Base-by-base conservation (phyloP, 2,888 invertebrate species). In the Caenorhabditis wallacei region DNA sequence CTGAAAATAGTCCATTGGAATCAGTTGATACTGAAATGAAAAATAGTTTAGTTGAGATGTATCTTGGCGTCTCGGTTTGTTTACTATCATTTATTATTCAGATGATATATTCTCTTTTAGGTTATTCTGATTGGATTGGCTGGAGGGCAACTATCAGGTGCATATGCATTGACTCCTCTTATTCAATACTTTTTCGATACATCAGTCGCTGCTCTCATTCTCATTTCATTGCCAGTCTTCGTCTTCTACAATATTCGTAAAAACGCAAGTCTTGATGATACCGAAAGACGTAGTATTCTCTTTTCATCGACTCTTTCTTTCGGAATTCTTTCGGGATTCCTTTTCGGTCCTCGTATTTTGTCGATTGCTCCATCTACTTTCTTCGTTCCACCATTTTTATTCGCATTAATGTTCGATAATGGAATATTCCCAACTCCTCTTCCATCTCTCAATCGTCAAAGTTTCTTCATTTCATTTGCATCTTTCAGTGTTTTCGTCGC, bases 31-130 rank as follows among this genome's bases (percentile, higher is more conserved):
- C 76, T 18, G 88, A 87, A 5, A 80, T 69, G 30, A 84, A 85
- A 40, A 87, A 89, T 53, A 83, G 51, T 18, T 72, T 89, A 24
- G 84, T 89, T 56, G 89, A 89, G 71, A 71, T 88, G 57, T 89
- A 89, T 54, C 84, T 89, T 20, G 88, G 88, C 37, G 74, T 82
- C 37, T 79, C 80, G 51, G 85, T 86, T 30, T 7, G 35, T 30
- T 20, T 1, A 63, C 35, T 5, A 8, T 3, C 30, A 8, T 5
- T 8, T 30, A 1, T 43, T 0, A 16, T 54, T 51, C 16, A n/a
- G 75, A 68, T 76, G 13, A 69, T 1, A 61, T 20, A 4, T 26
- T 13, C 10, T 53, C 13, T 56, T 84, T 11, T 63, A 82, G 74
- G 87, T 89, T 16, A 71, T 89, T 11, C 54, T 85, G 35, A 61